A percentile compares a stretch with the other conserved stretches of the same genome.
Conservation (phyloP, 2,113 vertebrate genomes). For the Podarcis cretensis region DNA sequence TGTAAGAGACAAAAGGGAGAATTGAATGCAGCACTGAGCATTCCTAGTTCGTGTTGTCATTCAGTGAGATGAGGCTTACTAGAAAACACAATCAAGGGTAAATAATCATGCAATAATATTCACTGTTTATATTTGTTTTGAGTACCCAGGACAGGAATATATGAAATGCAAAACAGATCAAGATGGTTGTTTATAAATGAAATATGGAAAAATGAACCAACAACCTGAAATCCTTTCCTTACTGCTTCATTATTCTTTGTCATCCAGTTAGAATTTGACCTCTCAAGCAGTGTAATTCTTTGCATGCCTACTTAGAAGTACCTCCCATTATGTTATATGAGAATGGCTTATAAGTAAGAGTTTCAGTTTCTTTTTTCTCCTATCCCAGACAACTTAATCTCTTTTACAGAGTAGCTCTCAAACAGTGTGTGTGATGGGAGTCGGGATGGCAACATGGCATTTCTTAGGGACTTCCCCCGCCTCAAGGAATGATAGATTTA, state of each 20-base stretch:
- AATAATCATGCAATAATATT: constrained; percentile 10
- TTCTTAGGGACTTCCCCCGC: too few species aligned
- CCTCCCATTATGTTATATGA: not conserved
- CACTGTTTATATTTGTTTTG: not conserved
- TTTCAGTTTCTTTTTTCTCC: not conserved
- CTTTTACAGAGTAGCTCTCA: not conserved
- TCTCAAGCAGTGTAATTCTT: not conserved
- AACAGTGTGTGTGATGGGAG: not conserved
- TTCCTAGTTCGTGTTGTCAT: not conserved
- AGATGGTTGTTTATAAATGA: not conserved
- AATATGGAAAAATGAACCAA: not conserved
- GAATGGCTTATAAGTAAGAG: not conserved
- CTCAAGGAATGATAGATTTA: too few species aligned
- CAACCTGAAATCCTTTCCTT: not conserved
- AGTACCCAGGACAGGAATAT: not conserved
- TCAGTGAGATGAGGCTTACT: not conserved
- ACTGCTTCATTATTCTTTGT: not conserved
- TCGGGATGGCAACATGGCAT: too few species aligned
- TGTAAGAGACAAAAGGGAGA: not conserved
- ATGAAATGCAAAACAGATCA: not conserved
- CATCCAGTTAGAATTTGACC: not conserved
- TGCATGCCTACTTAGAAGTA: not conserved
- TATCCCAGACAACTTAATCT: not conserved
- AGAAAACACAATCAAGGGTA: constrained; percentile 9
- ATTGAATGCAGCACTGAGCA: not conserved